phyloP scores from a whole-genome alignment of 2,797 vertebrate genomes.

The Diceros bicornis region DNA sequence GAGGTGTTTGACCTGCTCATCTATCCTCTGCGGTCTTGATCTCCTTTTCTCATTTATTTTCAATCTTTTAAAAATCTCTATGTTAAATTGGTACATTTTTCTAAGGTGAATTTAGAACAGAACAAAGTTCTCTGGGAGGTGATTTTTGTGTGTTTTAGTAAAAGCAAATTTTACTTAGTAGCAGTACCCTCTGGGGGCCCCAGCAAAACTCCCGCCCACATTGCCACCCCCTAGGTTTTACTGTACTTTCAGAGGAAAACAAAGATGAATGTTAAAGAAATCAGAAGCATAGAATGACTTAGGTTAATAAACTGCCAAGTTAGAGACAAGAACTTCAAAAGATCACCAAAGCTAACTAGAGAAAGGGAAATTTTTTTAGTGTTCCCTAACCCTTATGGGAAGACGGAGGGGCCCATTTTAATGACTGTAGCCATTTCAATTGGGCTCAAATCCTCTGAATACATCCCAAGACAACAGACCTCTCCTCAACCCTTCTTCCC shows the following conservation, averaged over 20 bases:
- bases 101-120: conserved; percentile 28
- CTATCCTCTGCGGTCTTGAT: background rate
- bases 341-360: conserved; percentile 29
- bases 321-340: conserved; percentile 72
- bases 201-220: conserved; percentile 51
- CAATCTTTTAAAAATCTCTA: background rate
- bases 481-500: background rate
- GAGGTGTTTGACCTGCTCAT: background rate
- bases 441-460: background rate
- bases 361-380: conserved; percentile 54
- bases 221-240: background rate
- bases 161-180: conserved; percentile 51
- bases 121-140: background rate
- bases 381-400: background rate
- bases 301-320: conserved; percentile 53
- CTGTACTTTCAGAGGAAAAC: conserved; percentile 65
- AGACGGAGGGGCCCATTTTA: background rate
- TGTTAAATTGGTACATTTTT: background rate
- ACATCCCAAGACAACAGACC: background rate
- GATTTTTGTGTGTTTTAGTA: background rate
- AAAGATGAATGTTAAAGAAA: conserved; percentile 58
- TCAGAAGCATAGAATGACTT: conserved; percentile 73
- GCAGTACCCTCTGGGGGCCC: background rate
- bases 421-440: background rate
- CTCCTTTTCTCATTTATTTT: conserved; percentile 13